Percentiles rank a stretch among this genome's conserved stretches.
Evolutionary conservation across 37 sponge, comb jelly and placozoan genomes (phyloP).

Genomic region (Halisarca cf. caerulea): DNA sequence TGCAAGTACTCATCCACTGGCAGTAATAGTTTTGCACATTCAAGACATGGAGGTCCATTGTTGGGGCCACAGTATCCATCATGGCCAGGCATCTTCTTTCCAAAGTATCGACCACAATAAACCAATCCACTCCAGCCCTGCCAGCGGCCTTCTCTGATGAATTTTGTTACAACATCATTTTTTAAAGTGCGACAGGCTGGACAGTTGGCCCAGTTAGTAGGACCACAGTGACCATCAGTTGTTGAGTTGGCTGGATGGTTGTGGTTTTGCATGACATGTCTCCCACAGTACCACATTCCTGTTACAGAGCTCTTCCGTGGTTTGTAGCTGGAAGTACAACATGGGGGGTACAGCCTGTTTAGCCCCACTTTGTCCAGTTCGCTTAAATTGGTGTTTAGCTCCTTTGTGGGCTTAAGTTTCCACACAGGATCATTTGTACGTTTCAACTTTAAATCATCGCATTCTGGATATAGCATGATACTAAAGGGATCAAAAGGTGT

Average conservation of each 20-base stretch:
- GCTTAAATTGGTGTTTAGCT: not conserved
- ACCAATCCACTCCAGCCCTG: slow-evolving; percentile 29
- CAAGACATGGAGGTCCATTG: not conserved
- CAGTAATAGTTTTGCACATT: slow-evolving; percentile 3
- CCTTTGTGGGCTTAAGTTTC: not conserved
- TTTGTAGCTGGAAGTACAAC: slow-evolving; percentile 33
- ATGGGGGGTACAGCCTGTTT: slow-evolving; percentile 18
- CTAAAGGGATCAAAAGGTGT: slow-evolving; percentile 16
- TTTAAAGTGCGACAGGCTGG: slow-evolving; percentile 29
- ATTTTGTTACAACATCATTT: not conserved
- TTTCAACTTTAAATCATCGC: not conserved
- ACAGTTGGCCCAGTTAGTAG: slow-evolving; percentile 14
- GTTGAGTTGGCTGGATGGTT: not conserved
- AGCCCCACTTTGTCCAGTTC: slow-evolving; percentile 31
- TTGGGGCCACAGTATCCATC: slow-evolving; percentile 40
- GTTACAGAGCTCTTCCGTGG: slow-evolving; percentile 21
- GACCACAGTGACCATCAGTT: slow-evolving; percentile 33
- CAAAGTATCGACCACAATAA: slow-evolving; percentile 1
- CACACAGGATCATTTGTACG: not conserved
- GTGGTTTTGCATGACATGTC: slow-evolving; percentile 12
- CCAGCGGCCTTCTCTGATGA: not conserved
- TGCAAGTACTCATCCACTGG: not conserved
- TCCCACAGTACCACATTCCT: slow-evolving; percentile 22
- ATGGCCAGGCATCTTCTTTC: not conserved
- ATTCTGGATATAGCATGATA: slow-evolving; percentile 23